Percentiles rank a stretch among this genome's conserved stretches.
phyloP scores from a whole-genome alignment of 2,113 vertebrate species.

The Paraplagusia blochii region DNA sequence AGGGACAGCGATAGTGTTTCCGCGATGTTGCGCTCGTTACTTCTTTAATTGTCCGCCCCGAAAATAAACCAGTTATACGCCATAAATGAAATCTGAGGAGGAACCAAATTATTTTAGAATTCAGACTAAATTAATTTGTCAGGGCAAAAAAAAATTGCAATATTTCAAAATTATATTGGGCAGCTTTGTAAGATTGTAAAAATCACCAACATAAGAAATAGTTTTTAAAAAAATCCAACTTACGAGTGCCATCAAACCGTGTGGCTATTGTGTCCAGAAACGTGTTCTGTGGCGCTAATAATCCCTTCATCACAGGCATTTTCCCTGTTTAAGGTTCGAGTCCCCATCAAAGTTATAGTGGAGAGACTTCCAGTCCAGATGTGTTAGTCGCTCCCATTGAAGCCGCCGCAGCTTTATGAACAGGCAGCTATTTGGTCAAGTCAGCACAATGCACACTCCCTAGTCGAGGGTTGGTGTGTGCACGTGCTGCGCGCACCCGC shows the following conservation, averaged over 20 bases:
- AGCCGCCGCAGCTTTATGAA: slow-evolving; percentile 29
- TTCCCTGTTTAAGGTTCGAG: slow-evolving; percentile 84
- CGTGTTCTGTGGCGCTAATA: slow-evolving; percentile 97
- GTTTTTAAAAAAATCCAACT: slow-evolving; percentile 76
- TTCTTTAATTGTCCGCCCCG: not conserved
- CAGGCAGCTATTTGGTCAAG: slow-evolving; percentile 44
- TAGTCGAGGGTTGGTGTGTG: slow-evolving; percentile 33
- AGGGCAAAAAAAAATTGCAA: no score
- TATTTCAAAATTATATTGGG: no score
- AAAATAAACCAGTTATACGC: no score
- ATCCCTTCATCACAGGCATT: slow-evolving; percentile 99
- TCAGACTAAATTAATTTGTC: no score
- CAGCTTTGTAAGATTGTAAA: not conserved
- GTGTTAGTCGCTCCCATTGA: slow-evolving; percentile 42
- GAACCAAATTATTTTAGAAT: no score
- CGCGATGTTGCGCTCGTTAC: slow-evolving; percentile 2
- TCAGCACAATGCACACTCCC: slow-evolving; percentile 50
- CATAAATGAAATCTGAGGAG: no score
- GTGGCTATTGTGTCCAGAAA: slow-evolving; percentile 98
- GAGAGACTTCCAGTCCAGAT: slow-evolving; percentile 44
- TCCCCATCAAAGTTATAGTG: slow-evolving; percentile 91
- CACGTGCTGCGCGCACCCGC: slow-evolving; percentile 51
- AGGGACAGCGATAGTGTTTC: slow-evolving; percentile 31
- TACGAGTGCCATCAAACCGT: slow-evolving; percentile 98
- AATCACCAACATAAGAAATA: not conserved